A percentile compares a stretch with the other conserved stretches of the same genome.
Conservation (phyloP, 2,113 vertebrate genomes). For the Epinephelus moara region DNA sequence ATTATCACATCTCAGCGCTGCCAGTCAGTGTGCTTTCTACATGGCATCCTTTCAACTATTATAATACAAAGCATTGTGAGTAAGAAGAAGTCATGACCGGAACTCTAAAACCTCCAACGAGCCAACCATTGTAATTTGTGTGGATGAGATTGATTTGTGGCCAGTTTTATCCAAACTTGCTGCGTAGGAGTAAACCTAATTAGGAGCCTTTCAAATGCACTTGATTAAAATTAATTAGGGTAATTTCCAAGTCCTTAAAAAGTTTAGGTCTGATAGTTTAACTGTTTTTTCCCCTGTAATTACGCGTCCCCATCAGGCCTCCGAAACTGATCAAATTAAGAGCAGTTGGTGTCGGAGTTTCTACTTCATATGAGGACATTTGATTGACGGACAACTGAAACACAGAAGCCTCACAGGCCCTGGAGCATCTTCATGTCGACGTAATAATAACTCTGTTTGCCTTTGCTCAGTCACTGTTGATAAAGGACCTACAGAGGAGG, state of each 20-base stretch:
- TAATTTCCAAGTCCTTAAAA: slow-evolving; percentile 23
- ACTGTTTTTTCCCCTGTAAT: neutral
- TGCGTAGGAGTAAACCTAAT: neutral
- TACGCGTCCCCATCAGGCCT: neutral
- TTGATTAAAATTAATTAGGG: slow-evolving; percentile 14
- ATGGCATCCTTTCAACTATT: neutral
- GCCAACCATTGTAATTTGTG: neutral
- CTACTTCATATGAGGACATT: neutral
- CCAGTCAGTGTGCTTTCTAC: neutral
- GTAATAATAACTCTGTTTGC: slow-evolving; percentile 54
- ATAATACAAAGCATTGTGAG: no score
- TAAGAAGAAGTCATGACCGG: neutral
- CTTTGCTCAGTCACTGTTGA: slow-evolving; percentile 33
- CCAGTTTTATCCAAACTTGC: neutral
- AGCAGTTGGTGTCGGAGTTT: neutral
- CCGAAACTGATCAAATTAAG: neutral
- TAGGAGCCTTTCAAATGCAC: neutral
- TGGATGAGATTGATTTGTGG: slow-evolving; percentile 8
- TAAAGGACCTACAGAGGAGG: slow-evolving; percentile 19
- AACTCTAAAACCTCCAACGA: neutral
- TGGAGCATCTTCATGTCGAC: slow-evolving; percentile 22
- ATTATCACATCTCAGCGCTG: neutral
- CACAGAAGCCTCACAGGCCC: slow-evolving; percentile 4
- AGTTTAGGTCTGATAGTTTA: neutral
- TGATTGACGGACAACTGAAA: slow-evolving; percentile 20